Evolutionary conservation across 2,113 vertebrate species (phyloP).

Genomic region (Galeopterus variegatus): DNA sequence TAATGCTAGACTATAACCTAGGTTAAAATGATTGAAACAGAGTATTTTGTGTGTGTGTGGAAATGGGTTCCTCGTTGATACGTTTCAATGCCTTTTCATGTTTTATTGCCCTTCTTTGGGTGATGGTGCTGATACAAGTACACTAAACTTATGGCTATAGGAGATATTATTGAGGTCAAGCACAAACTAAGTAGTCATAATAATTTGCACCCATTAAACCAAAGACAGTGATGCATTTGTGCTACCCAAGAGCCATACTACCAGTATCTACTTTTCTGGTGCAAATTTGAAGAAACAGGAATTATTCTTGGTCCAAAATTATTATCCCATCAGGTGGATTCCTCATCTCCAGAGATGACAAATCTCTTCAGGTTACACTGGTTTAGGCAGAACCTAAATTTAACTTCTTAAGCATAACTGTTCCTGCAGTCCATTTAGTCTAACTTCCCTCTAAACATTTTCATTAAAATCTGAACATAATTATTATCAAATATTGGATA

Average conservation of each 20-base stretch:
- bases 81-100: background rate
- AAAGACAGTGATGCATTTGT: too few species aligned
- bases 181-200: background rate
- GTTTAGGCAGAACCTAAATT: background rate
- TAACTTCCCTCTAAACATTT: background rate
- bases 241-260: background rate
- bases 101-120: background rate
- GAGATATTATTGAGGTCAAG: background rate
- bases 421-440: background rate
- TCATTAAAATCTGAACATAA: background rate
- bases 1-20: background rate
- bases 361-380: background rate
- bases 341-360: background rate
- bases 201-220: background rate
- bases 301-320: background rate
- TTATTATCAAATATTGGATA: background rate
- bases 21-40: background rate
- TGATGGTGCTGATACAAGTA: background rate
- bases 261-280: background rate
- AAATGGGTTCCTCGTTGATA: background rate
- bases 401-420: background rate
- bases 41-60: background rate
- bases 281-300: background rate
- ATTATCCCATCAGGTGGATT: background rate
- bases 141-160: background rate